A percentile compares a stretch with the other conserved stretches of the same genome.
Evolutionary conservation across 2,113 vertebrate genomes (phyloP).

Genomic region (Verasper variegatus): DNA sequence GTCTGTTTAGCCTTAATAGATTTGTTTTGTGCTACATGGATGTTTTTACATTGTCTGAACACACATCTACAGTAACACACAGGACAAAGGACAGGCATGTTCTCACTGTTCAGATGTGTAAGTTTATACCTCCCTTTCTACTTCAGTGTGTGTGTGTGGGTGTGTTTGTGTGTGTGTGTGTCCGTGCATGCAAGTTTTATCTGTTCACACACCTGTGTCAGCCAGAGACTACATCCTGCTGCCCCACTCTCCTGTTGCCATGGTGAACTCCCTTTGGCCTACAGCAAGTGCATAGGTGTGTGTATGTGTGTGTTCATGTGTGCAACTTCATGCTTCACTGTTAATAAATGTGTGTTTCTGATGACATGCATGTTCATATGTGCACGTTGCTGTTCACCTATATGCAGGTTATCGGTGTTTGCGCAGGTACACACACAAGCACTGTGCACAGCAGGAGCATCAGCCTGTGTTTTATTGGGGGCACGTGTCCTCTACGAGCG

Average conservation of each 20-base stretch:
- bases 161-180: conserved; percentile 5
- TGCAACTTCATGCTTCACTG: conserved; percentile 37
- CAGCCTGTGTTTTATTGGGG: conserved; percentile 31
- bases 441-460: neutral
- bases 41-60: neutral
- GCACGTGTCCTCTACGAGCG: conserved; percentile 38
- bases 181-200: conserved; percentile 46
- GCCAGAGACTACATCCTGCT: conserved; percentile 52
- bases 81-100: neutral
- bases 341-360: neutral
- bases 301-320: conserved; percentile 36
- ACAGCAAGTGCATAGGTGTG: conserved; percentile 51
- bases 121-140: neutral
- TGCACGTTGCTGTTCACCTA: neutral
- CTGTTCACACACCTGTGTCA: conserved; percentile 71
- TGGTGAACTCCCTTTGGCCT: conserved; percentile 74
- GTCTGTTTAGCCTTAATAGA: neutral
- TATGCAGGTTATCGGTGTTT: neutral
- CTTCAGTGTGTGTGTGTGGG: conserved; percentile 3
- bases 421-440: neutral
- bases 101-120: neutral
- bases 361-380: neutral
- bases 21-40: neutral
- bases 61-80: neutral
- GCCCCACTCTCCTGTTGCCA: conserved; percentile 76